These are phyloP conservation scores for Drosophila sturtevanti DNA, from an alignment of 1,140 invertebrate species.

Conservation along the genomic window DNA sequence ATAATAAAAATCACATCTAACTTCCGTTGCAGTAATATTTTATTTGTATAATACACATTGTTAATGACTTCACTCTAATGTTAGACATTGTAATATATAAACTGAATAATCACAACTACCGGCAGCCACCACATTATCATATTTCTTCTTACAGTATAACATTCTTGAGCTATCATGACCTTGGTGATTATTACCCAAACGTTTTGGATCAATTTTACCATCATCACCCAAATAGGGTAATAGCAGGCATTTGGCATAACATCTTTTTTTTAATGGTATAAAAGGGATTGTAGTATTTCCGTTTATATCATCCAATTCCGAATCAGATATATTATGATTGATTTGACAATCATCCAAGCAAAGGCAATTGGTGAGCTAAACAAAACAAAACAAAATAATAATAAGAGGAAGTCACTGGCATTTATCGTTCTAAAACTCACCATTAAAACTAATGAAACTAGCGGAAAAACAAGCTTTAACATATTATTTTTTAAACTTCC, in stretches of 20 bases:
- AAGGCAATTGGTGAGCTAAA: not conserved
- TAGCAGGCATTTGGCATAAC: not conserved
- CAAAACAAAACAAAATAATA: not conserved
- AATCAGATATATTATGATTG: not conserved
- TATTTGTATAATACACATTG: no score
- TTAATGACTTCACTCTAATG: not conserved
- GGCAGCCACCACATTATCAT: not conserved
- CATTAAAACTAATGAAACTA: not conserved
- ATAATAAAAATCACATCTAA: not conserved
- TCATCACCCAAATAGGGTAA: not conserved
- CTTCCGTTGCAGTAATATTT: not conserved
- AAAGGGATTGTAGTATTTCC: not conserved
- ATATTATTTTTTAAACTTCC: not conserved
- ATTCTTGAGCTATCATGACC: not conserved
- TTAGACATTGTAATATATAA: not conserved
- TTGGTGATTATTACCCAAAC: not conserved
- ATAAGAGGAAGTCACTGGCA: not conserved
- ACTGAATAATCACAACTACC: not conserved
- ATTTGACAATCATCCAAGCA: not conserved
- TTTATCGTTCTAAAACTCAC: not conserved
- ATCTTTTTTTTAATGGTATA: not conserved
- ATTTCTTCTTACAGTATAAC: not conserved
- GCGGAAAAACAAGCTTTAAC: not conserved
- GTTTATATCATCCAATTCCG: not conserved
- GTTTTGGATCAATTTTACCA: not conserved